Evolutionary conservation across 2,113 vertebrate genomes (phyloP), one percentile per base, ranked within the genome.

Genomic region (Morphnarchus princeps): DNA sequence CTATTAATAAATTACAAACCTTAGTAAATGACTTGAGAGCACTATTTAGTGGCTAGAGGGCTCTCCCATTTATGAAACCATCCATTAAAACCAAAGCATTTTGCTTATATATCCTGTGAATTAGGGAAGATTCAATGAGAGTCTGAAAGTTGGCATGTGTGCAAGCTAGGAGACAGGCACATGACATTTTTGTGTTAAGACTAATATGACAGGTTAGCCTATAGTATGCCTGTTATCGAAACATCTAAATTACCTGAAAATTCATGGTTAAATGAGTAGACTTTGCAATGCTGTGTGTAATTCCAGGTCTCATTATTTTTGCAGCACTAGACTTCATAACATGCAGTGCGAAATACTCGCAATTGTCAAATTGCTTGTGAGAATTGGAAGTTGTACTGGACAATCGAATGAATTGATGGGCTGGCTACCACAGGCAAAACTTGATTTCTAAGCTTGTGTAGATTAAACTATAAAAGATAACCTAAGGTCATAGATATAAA

Each of bases 301-400:
- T 74, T 72, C 77, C 61, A 81, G 81, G n/a, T 96, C 67, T 74
- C 86, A 45, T 67, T 94, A 85, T 86, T 92, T 93, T 95, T 94
- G 82, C 92, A 87, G 62, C 77, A 49, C 71, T 87, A 89, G 95
- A 69, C 29, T 71, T 80, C 32, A 29, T 88, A 96, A 89, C 61
- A 42, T 87, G 54, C 43, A 52, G 71, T 62, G 8, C 31, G 54
- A 95, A 97, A 95, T 93, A 66, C 72, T 87, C 57, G 13, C 42
- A 93, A 70, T 92, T 96, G 73, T 94, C 93, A 97, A 97, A 98
- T 97, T 96, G 90, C 94, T 76, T 93, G 16, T 92, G 95, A 96
- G 95, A 95, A 97, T 92, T 97, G 91, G 55, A 97, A 93, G 82
- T 94, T 96, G 57, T 89, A 22, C 82, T 42, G 77, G 95, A 89